phyloP scores from a whole-genome alignment of 30 jellyfish, hydroid and myxozoan species.

The Aurelia aurita complex sp. Pacific region DNA sequence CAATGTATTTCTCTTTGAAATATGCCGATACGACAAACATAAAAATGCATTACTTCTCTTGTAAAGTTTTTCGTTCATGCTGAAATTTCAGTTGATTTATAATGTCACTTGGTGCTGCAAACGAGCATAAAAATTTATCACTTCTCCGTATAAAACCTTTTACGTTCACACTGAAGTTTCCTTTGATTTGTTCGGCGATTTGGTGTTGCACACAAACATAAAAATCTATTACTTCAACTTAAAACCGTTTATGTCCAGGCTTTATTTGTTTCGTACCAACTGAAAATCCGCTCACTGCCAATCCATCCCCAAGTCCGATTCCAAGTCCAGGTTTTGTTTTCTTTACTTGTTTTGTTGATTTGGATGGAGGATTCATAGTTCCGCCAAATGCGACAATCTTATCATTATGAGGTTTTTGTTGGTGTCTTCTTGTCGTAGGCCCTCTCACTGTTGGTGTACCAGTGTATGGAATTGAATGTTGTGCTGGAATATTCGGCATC shows the following conservation, averaged over 20 bases:
- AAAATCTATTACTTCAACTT: neutral
- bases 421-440: constrained; percentile 17
- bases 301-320: constrained; percentile 40
- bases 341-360: neutral
- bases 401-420: constrained; percentile 5
- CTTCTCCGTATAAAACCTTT: too few species aligned
- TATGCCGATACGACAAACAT: too few species aligned
- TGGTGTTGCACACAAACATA: too few species aligned
- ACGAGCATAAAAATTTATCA: too few species aligned
- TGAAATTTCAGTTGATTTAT: too few species aligned
- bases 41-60: too few species aligned
- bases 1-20: too few species aligned
- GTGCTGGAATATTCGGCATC: neutral
- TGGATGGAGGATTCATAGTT: constrained; percentile 11
- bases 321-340: constrained; percentile 7
- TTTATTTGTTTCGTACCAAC: constrained; percentile 79
- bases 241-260: constrained; percentile 94
- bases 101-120: too few species aligned
- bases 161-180: too few species aligned
- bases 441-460: constrained; percentile 33
- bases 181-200: too few species aligned
- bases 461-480: neutral
- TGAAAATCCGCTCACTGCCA: constrained; percentile 95
- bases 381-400: constrained; percentile 41
- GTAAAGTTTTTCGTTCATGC: too few species aligned